These are phyloP conservation scores for Dynastes maya DNA, from an alignment of 2,888 invertebrate genomes.

Conservation along the genomic window DNA sequence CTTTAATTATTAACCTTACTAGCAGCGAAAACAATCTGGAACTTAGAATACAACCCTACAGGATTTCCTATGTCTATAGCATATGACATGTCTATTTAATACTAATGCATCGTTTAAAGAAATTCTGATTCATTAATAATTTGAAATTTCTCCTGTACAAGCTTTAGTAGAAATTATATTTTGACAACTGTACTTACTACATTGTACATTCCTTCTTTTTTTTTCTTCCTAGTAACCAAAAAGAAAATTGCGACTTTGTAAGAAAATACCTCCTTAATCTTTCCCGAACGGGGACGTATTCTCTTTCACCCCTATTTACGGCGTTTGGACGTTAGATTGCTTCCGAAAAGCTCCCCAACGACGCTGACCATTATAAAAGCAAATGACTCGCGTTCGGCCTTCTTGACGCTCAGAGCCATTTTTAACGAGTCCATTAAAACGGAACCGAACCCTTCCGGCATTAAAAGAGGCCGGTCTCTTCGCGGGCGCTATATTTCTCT, in stretches of 20 bases:
- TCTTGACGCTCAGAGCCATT: background rate
- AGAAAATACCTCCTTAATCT: constrained; percentile 8
- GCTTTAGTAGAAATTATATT: background rate
- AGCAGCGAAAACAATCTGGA: too few species aligned
- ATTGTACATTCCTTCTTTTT: background rate
- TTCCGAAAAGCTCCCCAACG: background rate
- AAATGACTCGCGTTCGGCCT: constrained; percentile 9
- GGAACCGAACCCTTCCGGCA: constrained; percentile 9
- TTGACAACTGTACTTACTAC: background rate
- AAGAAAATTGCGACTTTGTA: background rate
- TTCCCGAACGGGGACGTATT: background rate
- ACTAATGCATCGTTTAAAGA: too few species aligned
- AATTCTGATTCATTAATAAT: too few species aligned
- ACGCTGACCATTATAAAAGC: constrained; percentile 27
- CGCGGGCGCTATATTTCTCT: background rate
- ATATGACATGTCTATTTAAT: too few species aligned
- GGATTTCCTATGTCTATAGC: too few species aligned
- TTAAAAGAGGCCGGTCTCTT: background rate
- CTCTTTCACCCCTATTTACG: constrained; percentile 9
- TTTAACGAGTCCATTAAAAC: constrained; percentile 35
- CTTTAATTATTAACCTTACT: too few species aligned
- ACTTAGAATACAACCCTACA: too few species aligned
- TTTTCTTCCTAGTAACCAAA: background rate
- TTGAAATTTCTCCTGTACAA: too few species aligned
- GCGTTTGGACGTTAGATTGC: background rate